A percentile compares a stretch with the other conserved stretches of the same genome.
Conservation (phyloP, 92 coral and sea anemone genomes). For the Porites lobata region DNA sequence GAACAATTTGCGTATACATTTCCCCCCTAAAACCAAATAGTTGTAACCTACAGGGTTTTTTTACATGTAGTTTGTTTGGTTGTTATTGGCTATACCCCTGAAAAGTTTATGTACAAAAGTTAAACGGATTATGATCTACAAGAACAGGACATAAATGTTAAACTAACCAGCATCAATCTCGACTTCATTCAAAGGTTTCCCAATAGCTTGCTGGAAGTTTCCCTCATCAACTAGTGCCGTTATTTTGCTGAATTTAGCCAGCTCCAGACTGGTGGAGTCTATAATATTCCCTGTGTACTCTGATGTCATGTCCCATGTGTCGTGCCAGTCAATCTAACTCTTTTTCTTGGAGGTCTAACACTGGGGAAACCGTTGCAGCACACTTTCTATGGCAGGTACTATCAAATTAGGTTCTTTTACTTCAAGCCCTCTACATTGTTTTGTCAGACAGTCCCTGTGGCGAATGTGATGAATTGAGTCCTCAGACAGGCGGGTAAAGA, state of each 20-base stretch:
- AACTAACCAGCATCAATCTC: neutral
- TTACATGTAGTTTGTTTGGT: too few relatives aligned
- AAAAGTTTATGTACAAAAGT: too few relatives aligned
- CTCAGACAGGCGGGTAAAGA: slow-evolving; percentile 19
- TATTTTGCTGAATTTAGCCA: slow-evolving; percentile 64
- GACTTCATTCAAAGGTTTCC: slow-evolving; percentile 51
- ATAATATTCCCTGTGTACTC: slow-evolving; percentile 53
- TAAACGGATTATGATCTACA: too few relatives aligned
- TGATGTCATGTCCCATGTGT: slow-evolving; percentile 60
- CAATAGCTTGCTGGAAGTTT: slow-evolving; percentile 16
- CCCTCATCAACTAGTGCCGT: slow-evolving; percentile 59
- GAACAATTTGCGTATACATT: too few relatives aligned
- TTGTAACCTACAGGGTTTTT: too few relatives aligned
- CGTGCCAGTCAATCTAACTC: slow-evolving; percentile 66
- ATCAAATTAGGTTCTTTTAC: slow-evolving; percentile 54
- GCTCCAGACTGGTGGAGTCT: slow-evolving; percentile 65
- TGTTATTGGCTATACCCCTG: too few relatives aligned
- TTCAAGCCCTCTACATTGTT: slow-evolving; percentile 18
- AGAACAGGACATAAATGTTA: too few relatives aligned
- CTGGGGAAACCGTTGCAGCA: slow-evolving; percentile 58
- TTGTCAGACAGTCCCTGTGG: slow-evolving; percentile 57
- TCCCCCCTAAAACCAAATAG: too few relatives aligned
- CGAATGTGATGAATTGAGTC: slow-evolving; percentile 45
- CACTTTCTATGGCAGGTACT: slow-evolving; percentile 54
- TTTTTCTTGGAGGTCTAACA: slow-evolving; percentile 52